phyloP scores from a whole-genome alignment of 2,797 vertebrate species.

The Clamator glandarius region DNA sequence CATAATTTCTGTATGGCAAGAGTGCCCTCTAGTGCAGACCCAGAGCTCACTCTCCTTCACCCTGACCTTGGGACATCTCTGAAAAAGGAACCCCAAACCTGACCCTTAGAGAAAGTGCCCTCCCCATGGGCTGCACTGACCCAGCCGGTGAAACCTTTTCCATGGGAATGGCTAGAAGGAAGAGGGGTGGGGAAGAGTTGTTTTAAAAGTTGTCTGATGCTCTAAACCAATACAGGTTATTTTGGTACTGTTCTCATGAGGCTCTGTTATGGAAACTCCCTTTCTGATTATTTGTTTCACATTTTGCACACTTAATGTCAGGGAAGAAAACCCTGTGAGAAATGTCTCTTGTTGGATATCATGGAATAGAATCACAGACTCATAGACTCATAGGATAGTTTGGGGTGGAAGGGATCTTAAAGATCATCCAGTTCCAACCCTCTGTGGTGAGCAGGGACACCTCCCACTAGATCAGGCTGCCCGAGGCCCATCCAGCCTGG shows the following conservation, averaged over 20 bases:
- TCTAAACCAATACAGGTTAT: background rate
- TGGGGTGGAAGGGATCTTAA: too few relatives aligned
- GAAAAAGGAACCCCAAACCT: background rate
- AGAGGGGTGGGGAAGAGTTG: background rate
- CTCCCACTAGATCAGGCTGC: too few relatives aligned
- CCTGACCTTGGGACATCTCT: background rate
- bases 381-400: too few relatives aligned
- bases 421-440: too few relatives aligned
- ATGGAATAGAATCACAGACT: too few relatives aligned
- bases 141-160: accelerated
- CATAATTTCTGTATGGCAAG: background rate
- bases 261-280: background rate
- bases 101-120: accelerated
- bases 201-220: background rate
- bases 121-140: background rate
- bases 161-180: background rate
- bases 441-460: too few relatives aligned
- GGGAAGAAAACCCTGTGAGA: background rate
- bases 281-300: background rate
- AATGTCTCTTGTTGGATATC: background rate
- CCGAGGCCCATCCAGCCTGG: too few relatives aligned
- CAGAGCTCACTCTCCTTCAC: background rate
- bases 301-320: background rate
- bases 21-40: conserved; percentile 57
- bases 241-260: background rate